Conservation (phyloP, 2,113 vertebrate genomes). For the Protobothrops flavoviridis region DNA sequence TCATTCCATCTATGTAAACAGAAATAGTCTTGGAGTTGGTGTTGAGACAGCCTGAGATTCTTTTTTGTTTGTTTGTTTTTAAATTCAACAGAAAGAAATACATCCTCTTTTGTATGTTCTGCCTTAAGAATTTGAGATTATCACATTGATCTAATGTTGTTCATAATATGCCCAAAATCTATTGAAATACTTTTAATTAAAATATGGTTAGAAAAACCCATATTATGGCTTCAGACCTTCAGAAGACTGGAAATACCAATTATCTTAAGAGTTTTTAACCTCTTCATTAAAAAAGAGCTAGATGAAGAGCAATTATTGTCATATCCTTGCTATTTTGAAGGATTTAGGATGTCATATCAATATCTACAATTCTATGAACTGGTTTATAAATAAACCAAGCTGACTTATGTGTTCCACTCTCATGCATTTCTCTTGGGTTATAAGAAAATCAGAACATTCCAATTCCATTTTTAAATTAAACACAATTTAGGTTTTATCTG, state of each 20-base stretch:
- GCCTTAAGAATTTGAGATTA: neutral
- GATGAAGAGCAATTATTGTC: neutral
- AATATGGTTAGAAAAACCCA: neutral
- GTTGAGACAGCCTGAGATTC: neutral
- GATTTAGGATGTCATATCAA: too few relatives aligned
- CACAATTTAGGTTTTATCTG: neutral
- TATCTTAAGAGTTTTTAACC: neutral
- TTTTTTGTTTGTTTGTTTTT: neutral
- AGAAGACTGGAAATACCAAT: neutral
- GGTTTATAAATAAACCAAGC: neutral
- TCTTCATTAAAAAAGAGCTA: neutral
- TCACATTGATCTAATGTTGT: neutral
- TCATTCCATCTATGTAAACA: neutral
- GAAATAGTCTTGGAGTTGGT: neutral
- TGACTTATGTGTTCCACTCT: neutral
- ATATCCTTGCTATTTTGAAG: neutral
- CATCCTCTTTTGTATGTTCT: neutral
- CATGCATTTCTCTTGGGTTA: neutral
- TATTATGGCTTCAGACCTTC: neutral
- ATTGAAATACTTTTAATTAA: neutral
- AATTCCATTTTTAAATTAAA: neutral
- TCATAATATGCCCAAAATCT: neutral
- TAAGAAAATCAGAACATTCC: neutral
- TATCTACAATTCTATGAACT: neutral
- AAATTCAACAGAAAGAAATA: neutral